Base-by-base conservation (phyloP, 2,888 invertebrate genomes). In the Agrilus biguttatus region DNA sequence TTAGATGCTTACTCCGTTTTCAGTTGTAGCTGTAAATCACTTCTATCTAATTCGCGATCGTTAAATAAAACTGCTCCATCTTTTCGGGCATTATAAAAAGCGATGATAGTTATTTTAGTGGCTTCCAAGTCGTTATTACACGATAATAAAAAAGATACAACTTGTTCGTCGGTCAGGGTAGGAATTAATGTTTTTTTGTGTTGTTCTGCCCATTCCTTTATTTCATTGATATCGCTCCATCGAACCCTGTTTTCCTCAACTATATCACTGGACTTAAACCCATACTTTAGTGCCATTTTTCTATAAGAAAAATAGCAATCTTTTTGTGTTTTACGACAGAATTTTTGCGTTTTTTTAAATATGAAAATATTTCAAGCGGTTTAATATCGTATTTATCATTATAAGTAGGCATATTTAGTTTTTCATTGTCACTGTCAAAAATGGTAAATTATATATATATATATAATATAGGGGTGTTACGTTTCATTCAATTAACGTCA, bases 61-160 rank as follows among this genome's bases (percentile, higher is more conserved):
- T 69, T 70, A 53, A 80, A 82, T 49, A 80, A 70, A 54, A 80
- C 78, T 1, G 80, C 77, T 0, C 70, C 68, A 49, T 71, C 72
- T 50, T 71, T 71, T 48, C 75, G 70, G 42, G 72, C 62, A 32
- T 67, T 67, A 56, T 77, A 81, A 62, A 77, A 81, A 45, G 70
- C 70, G 50, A 72, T 69, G 51, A 83, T 76, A 52, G 80, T 81
- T n/a, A 58, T 63, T 56, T 75, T 75, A 1, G 75, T 74, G 41
- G 69, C 70, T 12, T 75, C 74, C 51, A 74, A 54, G 35, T 77
- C 67, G 43, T 71, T 75, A 46, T 75, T 72, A 59, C 80, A 80
- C 39, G 80, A 78, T 54, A 79, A 71, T 50, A 78, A 71, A 37
- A 37, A 37, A 3, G 21, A 35, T 8, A 76, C 70, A 42, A 81